Conservation (phyloP, 1,140 invertebrate species). For the Psix sp. region DNA sequence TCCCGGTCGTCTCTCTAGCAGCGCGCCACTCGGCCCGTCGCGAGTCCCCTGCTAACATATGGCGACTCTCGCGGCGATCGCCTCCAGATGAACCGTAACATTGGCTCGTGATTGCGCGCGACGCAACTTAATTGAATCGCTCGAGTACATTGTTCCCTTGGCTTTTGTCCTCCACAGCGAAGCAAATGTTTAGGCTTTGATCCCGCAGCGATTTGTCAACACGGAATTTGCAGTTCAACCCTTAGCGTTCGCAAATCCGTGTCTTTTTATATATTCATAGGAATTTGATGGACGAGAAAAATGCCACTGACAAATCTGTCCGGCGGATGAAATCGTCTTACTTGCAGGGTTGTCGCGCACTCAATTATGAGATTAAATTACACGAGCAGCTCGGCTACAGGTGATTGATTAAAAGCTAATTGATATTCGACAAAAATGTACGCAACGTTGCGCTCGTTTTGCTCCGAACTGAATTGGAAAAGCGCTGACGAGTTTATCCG, state of each 20-base stretch:
- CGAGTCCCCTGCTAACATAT: constrained; percentile 15
- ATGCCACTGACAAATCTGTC: too few relatives aligned
- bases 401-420: constrained; percentile 43
- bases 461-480: too few relatives aligned
- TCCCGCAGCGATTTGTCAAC: too few relatives aligned
- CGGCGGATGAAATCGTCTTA: constrained; percentile 6
- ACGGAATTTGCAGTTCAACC: too few relatives aligned
- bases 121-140: constrained; percentile 37
- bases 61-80: constrained; percentile 12
- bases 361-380: constrained; percentile 48
- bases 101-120: constrained; percentile 28
- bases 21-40: not conserved
- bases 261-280: constrained; percentile 17
- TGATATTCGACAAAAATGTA: too few relatives aligned
- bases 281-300: constrained; percentile 10
- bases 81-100: constrained; percentile 15
- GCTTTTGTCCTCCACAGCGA: constrained; percentile 12
- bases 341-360: constrained; percentile 11
- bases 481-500: not conserved
- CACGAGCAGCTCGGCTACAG: not conserved
- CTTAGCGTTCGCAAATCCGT: not conserved
- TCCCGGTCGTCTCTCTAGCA: constrained; percentile 3
- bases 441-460: constrained; percentile 26
- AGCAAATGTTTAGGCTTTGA: not conserved
- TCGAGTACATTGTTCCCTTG: constrained; percentile 13